Base-by-base conservation (phyloP, 92 coral and sea anemone species). In the Pocillopora grandis region DNA sequence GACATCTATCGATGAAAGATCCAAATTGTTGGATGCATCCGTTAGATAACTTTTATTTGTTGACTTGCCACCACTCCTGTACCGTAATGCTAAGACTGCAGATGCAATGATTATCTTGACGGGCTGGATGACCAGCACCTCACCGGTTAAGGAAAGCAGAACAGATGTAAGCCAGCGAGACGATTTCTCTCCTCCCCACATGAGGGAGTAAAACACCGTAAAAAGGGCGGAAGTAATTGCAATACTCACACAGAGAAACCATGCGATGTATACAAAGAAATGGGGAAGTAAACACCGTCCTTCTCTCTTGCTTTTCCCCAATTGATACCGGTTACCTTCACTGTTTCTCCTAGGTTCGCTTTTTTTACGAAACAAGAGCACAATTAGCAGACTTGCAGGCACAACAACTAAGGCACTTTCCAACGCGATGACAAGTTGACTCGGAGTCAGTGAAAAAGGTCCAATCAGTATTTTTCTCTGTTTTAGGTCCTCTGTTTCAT, bases 101-200 rank as follows among this genome's bases (percentile, higher is more conserved):
- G 90, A 85, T 14, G 70, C 67, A 3, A 76, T n/a, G 19, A 87
- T 61, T 16, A 87, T 66, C 55, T 85, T 85, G 31, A 82, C 57
- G 18, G 90, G 90, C 71, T 87, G 90, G 20, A 83, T 75, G 55
- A 87, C 63, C 11, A 83, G 18, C n/a, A 87, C 77, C 52, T 87
- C 90, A 17, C 80, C 83, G 12, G 83, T 82, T 13, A 85, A 61
- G 19, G 90, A 87, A 27, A 87, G 33, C 10, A 82, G 69, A 20
- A 87, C 90, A 21, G 90, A 79, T 19, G 87, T 59, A 55, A 87
- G 64, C 90, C 90, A 87, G 17, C 90, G 90, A 15, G 74, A 55
- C 2, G 90, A 87, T 83, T 87, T 87, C 59, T 82, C 78, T 58
- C 80, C 80, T 33, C 90, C 87, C 66, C 85, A 87, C 72, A 27